Evolutionary conservation across 53 echinoderm and acorn worm genomes (phyloP), one percentile per base, ranked within the genome.

Genomic region (Holothuria scabra): DNA sequence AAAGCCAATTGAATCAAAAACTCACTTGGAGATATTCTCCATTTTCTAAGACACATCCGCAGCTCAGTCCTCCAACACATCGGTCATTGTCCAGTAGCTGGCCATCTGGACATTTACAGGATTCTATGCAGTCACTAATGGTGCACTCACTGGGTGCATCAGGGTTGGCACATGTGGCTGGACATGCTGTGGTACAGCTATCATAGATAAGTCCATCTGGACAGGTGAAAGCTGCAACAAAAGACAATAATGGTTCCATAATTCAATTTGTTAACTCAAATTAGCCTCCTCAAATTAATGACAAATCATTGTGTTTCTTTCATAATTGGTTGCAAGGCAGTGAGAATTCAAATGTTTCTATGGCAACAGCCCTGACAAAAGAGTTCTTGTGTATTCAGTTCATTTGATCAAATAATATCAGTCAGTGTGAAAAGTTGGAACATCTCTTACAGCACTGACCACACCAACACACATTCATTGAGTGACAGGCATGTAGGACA

Each of bases 31-130:
- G 3, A 41, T 90, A 90, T 16, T 74, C 35, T 57, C 87, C 87
- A 66, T 83, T 59, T 3, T 58, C 21, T 4, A 82, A 58, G 59
- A 60, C 26, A 67, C 91, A 91, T 1, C 91, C 91, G 82, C 91
- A 91, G 33, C 72, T 58, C 21, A 57, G 66, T 32, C 74, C 85
- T 8, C 31, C 35, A 21, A 91, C 85, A 62, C 91, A 91, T 20
- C 28, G 57, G 60, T 88, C 88, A 25, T 75, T 64, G 68, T 91
- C 88, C 44, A 91, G 64, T 8, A 88, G 67, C 25, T 79, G 69
- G 63, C 85, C 85, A 16, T 80, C 80, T 69, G 88, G 88, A 81
- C 88, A 91, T 32, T 48, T 60, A 48, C 88, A 87, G 28, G 79
- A 81, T 61, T 88, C 88, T 13, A 81, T 62, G 59, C 88, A 88